Percentiles rank a stretch among this genome's conserved stretches.
phyloP scores from a whole-genome alignment of 2,888 invertebrate species.

The Diarsia dahlii region DNA sequence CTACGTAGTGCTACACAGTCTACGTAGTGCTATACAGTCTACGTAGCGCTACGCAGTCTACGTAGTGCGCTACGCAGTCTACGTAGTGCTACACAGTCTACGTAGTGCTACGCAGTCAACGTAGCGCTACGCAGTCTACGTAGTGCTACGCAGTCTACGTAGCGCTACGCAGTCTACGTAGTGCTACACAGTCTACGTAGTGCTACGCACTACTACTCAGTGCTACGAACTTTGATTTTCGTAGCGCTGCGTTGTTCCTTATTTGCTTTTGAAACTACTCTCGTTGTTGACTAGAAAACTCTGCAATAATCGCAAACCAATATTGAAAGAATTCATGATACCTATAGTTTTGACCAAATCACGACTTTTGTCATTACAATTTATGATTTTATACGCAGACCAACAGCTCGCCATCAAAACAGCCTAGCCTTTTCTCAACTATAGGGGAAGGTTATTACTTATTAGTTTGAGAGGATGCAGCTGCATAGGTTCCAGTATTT shows the following conservation, averaged over 20 bases:
- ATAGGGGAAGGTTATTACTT: neutral
- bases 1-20: neutral
- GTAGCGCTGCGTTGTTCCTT: slow-evolving; percentile 4
- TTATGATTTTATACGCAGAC: neutral
- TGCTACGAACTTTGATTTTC: slow-evolving; percentile 2
- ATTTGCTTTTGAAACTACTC: neutral
- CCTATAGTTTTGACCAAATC: neutral
- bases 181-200: neutral
- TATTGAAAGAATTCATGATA: neutral
- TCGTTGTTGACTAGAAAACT: neutral
- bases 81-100: slow-evolving; percentile 3
- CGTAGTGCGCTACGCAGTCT: neutral
- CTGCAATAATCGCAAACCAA: neutral
- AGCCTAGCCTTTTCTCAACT: neutral
- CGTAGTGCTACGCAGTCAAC: neutral
- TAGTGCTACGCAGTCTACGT: slow-evolving; percentile 6
- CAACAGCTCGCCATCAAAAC: neutral
- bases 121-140: neutral
- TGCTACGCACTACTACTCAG: neutral
- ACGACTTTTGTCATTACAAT: neutral
- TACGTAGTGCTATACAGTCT: no score
- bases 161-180: neutral
- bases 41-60: neutral
- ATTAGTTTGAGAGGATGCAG: neutral
- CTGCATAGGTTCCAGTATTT: neutral